A percentile compares a stretch with the other conserved stretches of the same genome.
phyloP scores from a whole-genome alignment of 2,797 vertebrate species.

The Poecilia wingei region DNA sequence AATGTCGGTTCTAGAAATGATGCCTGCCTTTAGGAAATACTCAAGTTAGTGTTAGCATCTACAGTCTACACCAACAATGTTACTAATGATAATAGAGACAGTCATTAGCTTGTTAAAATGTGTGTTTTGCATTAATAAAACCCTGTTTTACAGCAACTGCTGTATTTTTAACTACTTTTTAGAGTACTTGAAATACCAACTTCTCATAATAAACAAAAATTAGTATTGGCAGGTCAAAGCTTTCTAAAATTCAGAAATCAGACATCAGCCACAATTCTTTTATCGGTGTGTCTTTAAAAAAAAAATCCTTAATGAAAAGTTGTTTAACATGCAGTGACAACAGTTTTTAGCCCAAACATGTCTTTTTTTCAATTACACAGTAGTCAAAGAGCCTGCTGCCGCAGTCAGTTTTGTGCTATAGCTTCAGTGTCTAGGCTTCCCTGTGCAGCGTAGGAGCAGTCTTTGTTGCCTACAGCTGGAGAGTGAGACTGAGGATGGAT shows the following conservation, averaged over 20 bases:
- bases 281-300: neutral
- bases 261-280: neutral
- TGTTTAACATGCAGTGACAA: slow-evolving; percentile 71
- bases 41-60: neutral
- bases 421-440: slow-evolving; percentile 79
- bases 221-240: neutral
- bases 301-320: slow-evolving; percentile 43
- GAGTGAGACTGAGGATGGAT: slow-evolving; percentile 75
- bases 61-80: neutral
- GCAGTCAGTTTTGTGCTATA: slow-evolving; percentile 67
- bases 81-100: neutral
- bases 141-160: neutral
- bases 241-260: neutral
- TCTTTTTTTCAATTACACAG: slow-evolving; percentile 52
- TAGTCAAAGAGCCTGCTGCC: slow-evolving; percentile 56
- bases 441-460: slow-evolving; percentile 73
- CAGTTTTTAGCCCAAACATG: slow-evolving; percentile 49
- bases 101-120: neutral
- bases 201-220: neutral
- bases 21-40: neutral
- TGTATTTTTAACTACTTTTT: neutral
- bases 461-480: slow-evolving; percentile 70
- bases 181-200: neutral
- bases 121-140: neutral
- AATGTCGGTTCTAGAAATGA: neutral